These are phyloP conservation scores for Virgularia gustaviana DNA, from an alignment of 92 coral and sea anemone genomes.

Conservation along the genomic window DNA sequence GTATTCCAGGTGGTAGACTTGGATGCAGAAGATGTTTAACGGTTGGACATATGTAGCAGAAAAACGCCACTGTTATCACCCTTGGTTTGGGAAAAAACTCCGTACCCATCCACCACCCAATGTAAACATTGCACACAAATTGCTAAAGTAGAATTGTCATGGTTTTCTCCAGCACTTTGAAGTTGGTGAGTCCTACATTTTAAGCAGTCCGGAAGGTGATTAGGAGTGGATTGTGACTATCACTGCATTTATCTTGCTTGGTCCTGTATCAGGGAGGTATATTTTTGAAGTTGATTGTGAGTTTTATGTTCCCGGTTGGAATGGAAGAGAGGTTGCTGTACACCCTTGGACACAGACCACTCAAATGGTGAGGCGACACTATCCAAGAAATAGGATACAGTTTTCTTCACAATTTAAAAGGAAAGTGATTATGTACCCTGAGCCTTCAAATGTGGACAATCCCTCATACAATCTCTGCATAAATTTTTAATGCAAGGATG, in stretches of 20 bases:
- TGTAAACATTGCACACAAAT: background rate
- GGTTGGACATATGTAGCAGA: constrained; percentile 10
- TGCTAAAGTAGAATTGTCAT: background rate
- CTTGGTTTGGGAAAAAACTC: background rate
- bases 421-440: constrained; percentile 17
- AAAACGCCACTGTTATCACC: constrained; percentile 13
- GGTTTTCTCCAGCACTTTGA: background rate
- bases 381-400: background rate
- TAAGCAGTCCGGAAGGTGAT: background rate
- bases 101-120: background rate
- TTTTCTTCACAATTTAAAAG: constrained; percentile 4
- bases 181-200: constrained; percentile 3
- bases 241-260: background rate
- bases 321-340: background rate
- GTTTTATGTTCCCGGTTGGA: constrained; percentile 5
- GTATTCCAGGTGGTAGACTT: constrained; percentile 12
- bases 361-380: background rate
- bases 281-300: background rate
- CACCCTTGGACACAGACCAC: constrained; percentile 13
- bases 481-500: background rate
- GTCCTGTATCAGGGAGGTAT: constrained; percentile 6
- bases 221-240: constrained; percentile 15
- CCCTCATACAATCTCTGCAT: constrained; percentile 11
- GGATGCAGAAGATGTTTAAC: constrained; percentile 21
- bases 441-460: constrained; percentile 18